A percentile compares a stretch with the other conserved stretches of the same genome.
Conservation (phyloP, 1,140 invertebrate genomes). For the Heliconius congener region DNA sequence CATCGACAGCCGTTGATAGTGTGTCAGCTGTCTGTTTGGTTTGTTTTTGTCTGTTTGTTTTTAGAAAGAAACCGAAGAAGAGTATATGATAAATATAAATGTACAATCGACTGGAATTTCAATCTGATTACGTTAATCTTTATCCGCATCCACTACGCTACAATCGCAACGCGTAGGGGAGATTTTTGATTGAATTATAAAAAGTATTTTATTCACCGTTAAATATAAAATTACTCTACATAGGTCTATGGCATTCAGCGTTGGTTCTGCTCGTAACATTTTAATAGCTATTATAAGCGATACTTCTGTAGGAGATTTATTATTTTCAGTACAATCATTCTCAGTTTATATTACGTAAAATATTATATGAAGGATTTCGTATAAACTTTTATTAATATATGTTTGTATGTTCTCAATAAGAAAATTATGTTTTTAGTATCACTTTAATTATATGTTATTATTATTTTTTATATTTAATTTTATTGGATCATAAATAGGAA, state of each 20-base stretch:
- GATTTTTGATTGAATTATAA: conserved; percentile 13
- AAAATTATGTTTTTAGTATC: not conserved
- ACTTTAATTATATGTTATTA: too few relatives aligned
- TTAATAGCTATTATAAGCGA: conserved; percentile 25
- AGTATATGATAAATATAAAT: not conserved
- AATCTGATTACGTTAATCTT: not conserved
- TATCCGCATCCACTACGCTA: not conserved
- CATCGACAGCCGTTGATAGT: too few relatives aligned
- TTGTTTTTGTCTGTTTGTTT: too few relatives aligned
- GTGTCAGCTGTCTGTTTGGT: too few relatives aligned
- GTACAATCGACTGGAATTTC: not conserved
- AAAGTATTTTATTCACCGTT: conserved; percentile 6
- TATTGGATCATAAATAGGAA: not conserved
- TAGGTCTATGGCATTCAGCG: conserved; percentile 16
- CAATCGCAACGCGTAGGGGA: not conserved
- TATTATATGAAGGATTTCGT: not conserved
- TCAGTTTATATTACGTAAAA: not conserved
- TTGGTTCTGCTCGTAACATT: conserved; percentile 40
- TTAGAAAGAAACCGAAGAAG: too few relatives aligned
- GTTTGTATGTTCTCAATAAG: not conserved
- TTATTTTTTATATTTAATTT: not conserved
- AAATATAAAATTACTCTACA: conserved; percentile 15
- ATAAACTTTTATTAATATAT: not conserved
- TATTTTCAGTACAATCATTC: conserved; percentile 40
- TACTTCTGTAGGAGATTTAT: conserved; percentile 27